These are phyloP conservation scores for Drosophila mercatorum DNA, from an alignment of 2,888 invertebrate genomes.

Conservation along the genomic window DNA sequence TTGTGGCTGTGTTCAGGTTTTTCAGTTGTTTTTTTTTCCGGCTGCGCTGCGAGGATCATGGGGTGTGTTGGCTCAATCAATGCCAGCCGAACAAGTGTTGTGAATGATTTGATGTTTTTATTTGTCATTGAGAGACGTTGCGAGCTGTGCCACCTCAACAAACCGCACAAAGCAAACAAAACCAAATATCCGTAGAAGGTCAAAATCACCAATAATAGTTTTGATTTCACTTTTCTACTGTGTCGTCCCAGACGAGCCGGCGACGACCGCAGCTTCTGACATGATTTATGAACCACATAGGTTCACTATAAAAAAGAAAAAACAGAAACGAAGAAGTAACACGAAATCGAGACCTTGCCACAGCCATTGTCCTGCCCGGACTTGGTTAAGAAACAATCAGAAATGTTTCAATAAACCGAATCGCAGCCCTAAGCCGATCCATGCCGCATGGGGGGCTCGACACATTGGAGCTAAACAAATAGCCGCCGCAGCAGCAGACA, in stretches of 20 bases:
- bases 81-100: constrained; percentile 78
- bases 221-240: constrained; percentile 69
- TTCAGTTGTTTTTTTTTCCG: neutral
- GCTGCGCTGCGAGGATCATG: constrained; percentile 62
- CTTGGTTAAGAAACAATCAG: constrained; percentile 69
- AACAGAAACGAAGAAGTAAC: neutral
- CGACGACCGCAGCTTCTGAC: constrained; percentile 64
- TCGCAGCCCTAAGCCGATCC: constrained; percentile 39
- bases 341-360: constrained; percentile 29
- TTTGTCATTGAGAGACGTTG: constrained; percentile 56
- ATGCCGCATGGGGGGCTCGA: constrained; percentile 43
- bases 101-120: constrained; percentile 81
- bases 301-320: neutral
- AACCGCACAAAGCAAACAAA: constrained; percentile 66
- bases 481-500: constrained; percentile 17
- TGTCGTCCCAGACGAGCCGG: constrained; percentile 58
- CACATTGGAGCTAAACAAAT: constrained; percentile 54
- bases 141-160: constrained; percentile 62
- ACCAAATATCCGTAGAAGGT: constrained; percentile 20
- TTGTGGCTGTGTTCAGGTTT: constrained; percentile 29
- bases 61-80: constrained; percentile 80
- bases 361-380: constrained; percentile 60
- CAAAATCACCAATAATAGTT: constrained; percentile 67
- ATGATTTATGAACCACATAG: constrained; percentile 68
- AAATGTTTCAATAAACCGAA: constrained; percentile 75